Conservation (phyloP, 2,797 vertebrate species). For the Acanthurus lineatus region DNA sequence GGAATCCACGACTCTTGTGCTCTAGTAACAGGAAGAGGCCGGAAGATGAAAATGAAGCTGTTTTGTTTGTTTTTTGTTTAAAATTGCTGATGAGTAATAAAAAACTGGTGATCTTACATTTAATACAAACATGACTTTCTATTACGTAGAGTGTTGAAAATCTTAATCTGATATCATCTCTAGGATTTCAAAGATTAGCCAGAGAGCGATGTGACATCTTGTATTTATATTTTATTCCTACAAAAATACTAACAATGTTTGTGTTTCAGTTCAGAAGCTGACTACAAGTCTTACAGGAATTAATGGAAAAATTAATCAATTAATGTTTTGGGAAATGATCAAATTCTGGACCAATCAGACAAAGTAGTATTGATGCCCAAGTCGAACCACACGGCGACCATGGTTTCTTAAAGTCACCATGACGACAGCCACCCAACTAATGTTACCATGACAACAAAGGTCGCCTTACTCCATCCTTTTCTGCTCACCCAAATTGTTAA, state of each 20-base stretch:
- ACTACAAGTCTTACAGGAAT: slow-evolving; percentile 11
- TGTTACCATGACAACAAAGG: no score
- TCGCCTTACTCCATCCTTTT: no score
- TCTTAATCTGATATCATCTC: neutral
- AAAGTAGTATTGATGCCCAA: no score
- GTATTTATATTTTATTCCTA: neutral
- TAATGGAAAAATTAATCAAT: slow-evolving; percentile 3
- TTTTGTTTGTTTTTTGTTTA: neutral
- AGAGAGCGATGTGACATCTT: neutral
- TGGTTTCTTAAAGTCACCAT: no score
- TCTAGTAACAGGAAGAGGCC: slow-evolving; percentile 6
- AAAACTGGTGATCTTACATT: neutral
- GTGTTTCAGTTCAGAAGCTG: neutral
- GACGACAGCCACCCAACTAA: no score
- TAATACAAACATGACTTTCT: neutral
- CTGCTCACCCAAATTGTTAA: no score
- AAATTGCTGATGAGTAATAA: neutral
- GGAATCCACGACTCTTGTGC: neutral
- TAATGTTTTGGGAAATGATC: no score
- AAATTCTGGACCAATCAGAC: no score
- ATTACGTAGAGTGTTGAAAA: neutral
- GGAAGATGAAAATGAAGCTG: slow-evolving; percentile 6
- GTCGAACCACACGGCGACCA: no score
- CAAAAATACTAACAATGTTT: neutral
- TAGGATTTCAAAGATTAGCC: neutral